Evolutionary conservation across 2,888 invertebrate genomes (phyloP).

Genomic region (Serrognathus titanus): DNA sequence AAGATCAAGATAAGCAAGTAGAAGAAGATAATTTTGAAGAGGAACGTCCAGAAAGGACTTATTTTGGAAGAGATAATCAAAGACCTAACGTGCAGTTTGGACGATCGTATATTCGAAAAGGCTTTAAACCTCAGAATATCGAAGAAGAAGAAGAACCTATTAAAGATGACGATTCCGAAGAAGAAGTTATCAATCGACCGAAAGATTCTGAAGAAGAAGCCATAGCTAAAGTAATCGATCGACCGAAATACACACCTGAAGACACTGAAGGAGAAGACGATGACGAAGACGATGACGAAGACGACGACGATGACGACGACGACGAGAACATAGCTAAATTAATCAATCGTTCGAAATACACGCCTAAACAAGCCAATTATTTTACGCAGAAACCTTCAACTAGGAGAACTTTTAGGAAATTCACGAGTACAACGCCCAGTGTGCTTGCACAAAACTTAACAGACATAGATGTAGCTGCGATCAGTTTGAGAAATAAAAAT

Average conservation of each 20-base stretch:
- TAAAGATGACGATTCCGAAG: too few species aligned
- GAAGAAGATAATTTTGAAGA: constrained; percentile 1
- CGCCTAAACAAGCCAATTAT: background rate
- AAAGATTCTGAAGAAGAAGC: background rate
- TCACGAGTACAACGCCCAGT: constrained; percentile 6
- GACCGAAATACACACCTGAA: background rate
- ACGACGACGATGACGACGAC: too few species aligned
- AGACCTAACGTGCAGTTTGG: too few species aligned
- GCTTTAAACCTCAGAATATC: too few species aligned
- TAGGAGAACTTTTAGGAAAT: constrained; percentile 8
- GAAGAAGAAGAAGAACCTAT: too few species aligned
- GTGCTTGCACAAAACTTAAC: constrained; percentile 24
- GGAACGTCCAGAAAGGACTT: background rate
- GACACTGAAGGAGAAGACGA: constrained; percentile 9
- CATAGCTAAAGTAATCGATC: too few species aligned
- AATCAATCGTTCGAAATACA: constrained; percentile 30
- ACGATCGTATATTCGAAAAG: too few species aligned
- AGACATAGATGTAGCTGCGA: constrained; percentile 51
- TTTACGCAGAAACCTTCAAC: constrained; percentile 13
- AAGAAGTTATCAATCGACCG: too few species aligned
- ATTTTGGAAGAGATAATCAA: too few species aligned
- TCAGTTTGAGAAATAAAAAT: constrained; percentile 55
- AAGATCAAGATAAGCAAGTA: constrained; percentile 6
- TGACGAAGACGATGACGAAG: constrained; percentile 27
- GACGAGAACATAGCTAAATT: constrained; percentile 25